Conservation (phyloP, 2,797 vertebrate species). For the Leuciscus waleckii region DNA sequence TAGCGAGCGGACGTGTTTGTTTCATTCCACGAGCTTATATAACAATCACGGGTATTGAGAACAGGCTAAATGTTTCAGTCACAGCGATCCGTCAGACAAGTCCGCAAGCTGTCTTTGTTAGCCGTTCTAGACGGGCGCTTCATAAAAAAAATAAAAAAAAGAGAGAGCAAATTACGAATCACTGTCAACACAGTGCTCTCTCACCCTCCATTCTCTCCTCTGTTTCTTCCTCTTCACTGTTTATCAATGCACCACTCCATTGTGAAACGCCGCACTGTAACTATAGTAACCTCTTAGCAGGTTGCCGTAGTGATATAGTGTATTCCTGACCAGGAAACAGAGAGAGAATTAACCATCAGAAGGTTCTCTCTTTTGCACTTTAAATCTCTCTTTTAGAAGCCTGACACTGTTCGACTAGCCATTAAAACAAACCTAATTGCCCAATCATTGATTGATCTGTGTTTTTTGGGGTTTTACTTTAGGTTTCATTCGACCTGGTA, state of each 20-base stretch:
- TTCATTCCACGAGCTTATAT: not conserved
- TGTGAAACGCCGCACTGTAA: constrained; percentile 43
- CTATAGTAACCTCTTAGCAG: constrained; percentile 59
- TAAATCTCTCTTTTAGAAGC: not conserved
- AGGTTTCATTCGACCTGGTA: not conserved
- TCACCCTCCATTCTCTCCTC: constrained; percentile 19
- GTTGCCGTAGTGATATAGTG: constrained; percentile 54
- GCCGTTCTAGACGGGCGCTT: not conserved
- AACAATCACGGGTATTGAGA: constrained; percentile 19
- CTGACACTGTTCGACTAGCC: not conserved
- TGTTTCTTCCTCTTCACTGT: constrained; percentile 33
- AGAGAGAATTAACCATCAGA: constrained; percentile 28
- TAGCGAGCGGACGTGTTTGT: not conserved
- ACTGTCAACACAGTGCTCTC: constrained; percentile 27
- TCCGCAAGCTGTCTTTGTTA: constrained; percentile 28
- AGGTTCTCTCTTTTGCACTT: not conserved
- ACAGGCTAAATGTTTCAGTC: constrained; percentile 31
- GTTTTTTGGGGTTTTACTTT: not conserved
- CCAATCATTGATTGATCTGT: not conserved
- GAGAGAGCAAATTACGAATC: constrained; percentile 20
- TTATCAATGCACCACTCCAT: constrained; percentile 44
- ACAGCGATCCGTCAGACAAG: not conserved
- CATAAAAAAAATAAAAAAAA: constrained; percentile 7
- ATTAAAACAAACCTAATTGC: not conserved
- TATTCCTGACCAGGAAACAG: constrained; percentile 32